Evolutionary conservation across 2,888 invertebrate genomes (phyloP), one percentile per base, ranked within the genome.

Genomic region (Dynastes maya): DNA sequence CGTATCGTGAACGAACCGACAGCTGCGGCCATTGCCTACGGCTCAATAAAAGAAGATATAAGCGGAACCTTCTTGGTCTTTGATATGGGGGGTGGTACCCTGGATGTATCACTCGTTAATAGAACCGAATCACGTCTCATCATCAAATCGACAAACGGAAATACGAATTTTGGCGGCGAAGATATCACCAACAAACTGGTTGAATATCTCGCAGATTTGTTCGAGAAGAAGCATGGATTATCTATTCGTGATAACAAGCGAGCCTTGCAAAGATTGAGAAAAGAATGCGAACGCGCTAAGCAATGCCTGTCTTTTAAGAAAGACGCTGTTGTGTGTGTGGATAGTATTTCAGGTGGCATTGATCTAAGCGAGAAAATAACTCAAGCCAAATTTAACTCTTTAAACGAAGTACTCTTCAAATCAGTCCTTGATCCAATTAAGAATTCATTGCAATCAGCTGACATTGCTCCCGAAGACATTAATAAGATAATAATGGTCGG

Each of bases 11-110:
- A 83, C 67, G 83, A 84, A 79, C 84, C 84, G 3, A 85, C 84
- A 2, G 84, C 84, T 9, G 83, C 85, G 2, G 84, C 85, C 13
- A 53, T 84, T 9, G 80, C 83, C 6, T 84, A 82, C 71, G 78
- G 76, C 22, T 61, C 78, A n/a, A 71, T 81, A 29, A 80, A 82
- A 8, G 67, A 70, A n/a, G 79, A 78, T 22, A 67, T 80, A 11
- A 70, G 32, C 9, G 80, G 80, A 51, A 68, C 55, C 27, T 79
- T 83, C 16, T 65, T 83, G 8, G 84, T 84, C 49, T 84, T 81
- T 65, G 85, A 85, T 79, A 81, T 84, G 27, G 85, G 84, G 2
- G 84, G 84, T 27, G 85, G 84, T 16, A 85, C 85, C 6, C 83
- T 84, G 64, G 84, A 85, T 70, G 83, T 85, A 3, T 83, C 84